Evolutionary conservation across 2,888 invertebrate genomes (phyloP), one percentile per base, ranked within the genome.

Genomic region (Cataglyphis albicans): DNA sequence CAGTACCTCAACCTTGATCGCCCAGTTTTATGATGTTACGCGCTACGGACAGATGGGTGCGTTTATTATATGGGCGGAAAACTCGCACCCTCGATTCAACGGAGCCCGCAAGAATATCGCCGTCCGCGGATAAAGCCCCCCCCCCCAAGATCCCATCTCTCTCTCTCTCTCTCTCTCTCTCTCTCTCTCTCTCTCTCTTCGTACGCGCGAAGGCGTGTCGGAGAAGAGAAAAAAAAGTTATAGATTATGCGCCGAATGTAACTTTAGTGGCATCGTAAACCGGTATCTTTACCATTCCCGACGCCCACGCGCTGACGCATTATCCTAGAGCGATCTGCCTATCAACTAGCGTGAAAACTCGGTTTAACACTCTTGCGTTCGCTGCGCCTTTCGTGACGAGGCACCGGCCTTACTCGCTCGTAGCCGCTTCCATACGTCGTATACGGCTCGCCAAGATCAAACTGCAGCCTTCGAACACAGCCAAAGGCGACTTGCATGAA

Each of bases 231-330:
- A 65, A 89, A 91, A 90, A 89, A 90, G 86, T 86, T 86, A 87
- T 87, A 93, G 93, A 93, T 93, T 92, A 93, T 92, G 91, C 92
- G 89, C 88, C 90, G 92, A 92, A 91, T 89, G 92, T 92, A 90
- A 92, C 89, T 93, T 93, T 93, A 94, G 93, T 94, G 93, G 92
- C 92, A 91, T 94, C 94, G 93, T 94, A 94, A 94, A 94, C 93
- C 93, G 92, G 93, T 94, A 93, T 94, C 93, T 93, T 92, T 93
- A 93, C 92, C 92, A 87, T 52, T 52, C 92, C 90, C 86, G 78
- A 90, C 92, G 90, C 92, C 92, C 90, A 90, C 88, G 87, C 88
- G 87, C 88, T 82, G 78, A 88, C 86, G 88, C 90, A 90, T 91
- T 92, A 92, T 92, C 92, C 91, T 91, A 91, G 92, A 91, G 92